A percentile compares a stretch with the other conserved stretches of the same genome.
phyloP scores from a whole-genome alignment of 1,140 invertebrate species.

The Drosophila saltans region DNA sequence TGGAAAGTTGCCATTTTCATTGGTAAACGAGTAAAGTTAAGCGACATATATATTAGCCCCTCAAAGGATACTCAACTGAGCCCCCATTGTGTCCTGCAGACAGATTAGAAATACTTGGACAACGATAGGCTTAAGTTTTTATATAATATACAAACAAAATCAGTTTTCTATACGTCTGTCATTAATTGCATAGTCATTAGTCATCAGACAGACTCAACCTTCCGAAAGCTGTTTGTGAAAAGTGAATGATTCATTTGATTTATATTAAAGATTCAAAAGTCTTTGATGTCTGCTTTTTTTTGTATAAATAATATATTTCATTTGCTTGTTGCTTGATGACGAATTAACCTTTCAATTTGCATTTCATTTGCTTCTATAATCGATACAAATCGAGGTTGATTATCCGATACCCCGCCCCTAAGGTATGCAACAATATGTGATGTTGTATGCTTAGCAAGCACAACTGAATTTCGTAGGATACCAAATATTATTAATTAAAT shows the following conservation, averaged over 20 bases:
- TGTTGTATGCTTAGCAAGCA: constrained; percentile 30
- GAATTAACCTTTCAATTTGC: constrained; percentile 4
- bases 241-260: constrained; percentile 1
- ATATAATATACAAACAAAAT: background rate
- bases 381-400: constrained; percentile 33
- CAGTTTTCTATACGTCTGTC: background rate
- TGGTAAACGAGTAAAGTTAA: constrained; percentile 5
- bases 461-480: constrained; percentile 37
- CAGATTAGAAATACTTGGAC: constrained; percentile 1
- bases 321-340: background rate
- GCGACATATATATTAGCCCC: background rate
- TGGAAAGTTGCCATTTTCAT: constrained; percentile 14
- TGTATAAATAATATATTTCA: background rate
- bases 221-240: background rate
- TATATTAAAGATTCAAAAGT: background rate
- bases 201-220: too few species aligned
- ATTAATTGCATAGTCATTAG: constrained; percentile 10
- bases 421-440: constrained; percentile 50
- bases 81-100: background rate
- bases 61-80: background rate
- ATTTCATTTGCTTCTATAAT: constrained; percentile 24
- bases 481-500: constrained; percentile 75
- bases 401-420: background rate
- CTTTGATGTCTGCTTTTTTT: background rate
- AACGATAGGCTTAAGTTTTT: background rate